phyloP scores from a whole-genome alignment of 1,140 invertebrate genomes.

The Heliconius melpomene region DNA sequence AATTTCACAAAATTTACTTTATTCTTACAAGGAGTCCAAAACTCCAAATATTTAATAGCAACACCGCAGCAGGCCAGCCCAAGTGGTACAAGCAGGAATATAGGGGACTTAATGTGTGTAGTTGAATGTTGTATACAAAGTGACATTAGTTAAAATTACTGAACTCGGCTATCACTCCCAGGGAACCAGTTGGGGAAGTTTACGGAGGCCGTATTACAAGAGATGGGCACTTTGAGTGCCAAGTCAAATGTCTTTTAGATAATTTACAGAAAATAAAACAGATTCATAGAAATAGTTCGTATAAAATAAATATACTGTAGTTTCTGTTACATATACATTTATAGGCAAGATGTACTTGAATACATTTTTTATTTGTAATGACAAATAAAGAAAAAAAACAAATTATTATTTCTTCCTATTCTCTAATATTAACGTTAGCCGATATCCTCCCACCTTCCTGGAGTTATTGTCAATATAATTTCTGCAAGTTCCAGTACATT shows the following conservation, averaged over 20 bases:
- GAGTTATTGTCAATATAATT: too few species aligned
- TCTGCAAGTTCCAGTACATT: not conserved
- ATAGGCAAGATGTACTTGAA: too few species aligned
- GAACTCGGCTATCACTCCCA: constrained; percentile 68
- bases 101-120: constrained; percentile 34
- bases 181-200: constrained; percentile 65
- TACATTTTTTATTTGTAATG: too few species aligned
- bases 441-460: too few species aligned
- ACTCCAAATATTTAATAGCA: constrained; percentile 23
- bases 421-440: too few species aligned
- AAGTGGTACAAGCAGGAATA: constrained; percentile 17
- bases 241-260: not conserved
- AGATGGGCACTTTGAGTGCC: not conserved
- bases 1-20: too few species aligned
- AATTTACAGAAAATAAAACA: not conserved
- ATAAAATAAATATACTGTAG: too few species aligned
- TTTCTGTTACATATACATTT: too few species aligned
- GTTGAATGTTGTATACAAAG: constrained; percentile 42
- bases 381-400: too few species aligned
- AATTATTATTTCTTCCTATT: too few species aligned
- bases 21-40: not conserved
- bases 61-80: not conserved
- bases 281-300: too few species aligned
- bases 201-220: constrained; percentile 53
- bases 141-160: constrained; percentile 75